Evolutionary conservation across 1,140 invertebrate genomes (phyloP), one percentile per base, ranked within the genome.

Genomic region (Contarinia nasturtii): DNA sequence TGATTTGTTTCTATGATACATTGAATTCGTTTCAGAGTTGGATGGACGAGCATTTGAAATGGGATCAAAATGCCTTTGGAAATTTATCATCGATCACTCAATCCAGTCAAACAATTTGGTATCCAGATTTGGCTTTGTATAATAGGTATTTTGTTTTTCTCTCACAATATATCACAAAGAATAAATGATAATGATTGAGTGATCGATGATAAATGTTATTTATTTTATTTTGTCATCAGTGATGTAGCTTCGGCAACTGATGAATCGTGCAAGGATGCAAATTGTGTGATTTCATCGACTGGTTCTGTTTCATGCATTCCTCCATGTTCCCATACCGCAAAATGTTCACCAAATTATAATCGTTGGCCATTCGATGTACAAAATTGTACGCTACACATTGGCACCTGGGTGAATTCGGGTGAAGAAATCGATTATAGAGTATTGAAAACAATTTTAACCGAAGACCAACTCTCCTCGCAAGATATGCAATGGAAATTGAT

Each of bases 381-480:
- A 55, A 69, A 65, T 27, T 74, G 72, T 49, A 60, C 60, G 1
- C 40, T 73, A 11, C 59, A 58, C 22, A 65, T 72, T 48, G 70
- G 71, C 2, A 70, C 71, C 1, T 78, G 75, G 76, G 66, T 70
- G 48, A 68, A 77, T 46, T 67, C 64, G 1, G 71, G 69, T 0
- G 72, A 75, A 57, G 72, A 77, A 54, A 58, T 78, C 2, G 66
- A 72, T 50, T 68, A 73, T 33, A 61, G 63, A 36, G 49, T 65
- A 3, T 14, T 49, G 12, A 49, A 54, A 19, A 50, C 58, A 22
- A 49, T 57, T 4, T 50, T 63, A n/a, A 49, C 44, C 36, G 53
- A 51, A 18, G 52, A 58, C 14, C 57, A 61, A 34, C 56, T 55
- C 5, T 49, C 48, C 21, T 53, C 49, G 2, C 66, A 64, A 51